A percentile compares a stretch with the other conserved stretches of the same genome.
These are phyloP conservation scores for Eugnorisma glareosa DNA, from an alignment of 2,888 invertebrate species.

Conservation along the genomic window DNA sequence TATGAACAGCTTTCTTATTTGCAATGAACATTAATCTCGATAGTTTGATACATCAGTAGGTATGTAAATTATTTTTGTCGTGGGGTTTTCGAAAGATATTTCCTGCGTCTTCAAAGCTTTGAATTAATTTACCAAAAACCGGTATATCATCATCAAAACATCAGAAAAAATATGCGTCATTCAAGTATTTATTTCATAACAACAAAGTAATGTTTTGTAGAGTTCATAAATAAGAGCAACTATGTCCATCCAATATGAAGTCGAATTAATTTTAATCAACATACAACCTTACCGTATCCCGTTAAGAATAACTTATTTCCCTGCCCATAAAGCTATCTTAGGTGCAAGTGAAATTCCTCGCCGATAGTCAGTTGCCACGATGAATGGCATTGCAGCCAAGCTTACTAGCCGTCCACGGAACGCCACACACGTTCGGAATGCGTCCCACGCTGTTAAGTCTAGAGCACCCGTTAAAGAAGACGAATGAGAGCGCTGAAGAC, in stretches of 20 bases:
- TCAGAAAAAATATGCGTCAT: background rate
- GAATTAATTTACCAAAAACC: background rate
- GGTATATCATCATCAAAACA: background rate
- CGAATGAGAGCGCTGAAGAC: conserved; percentile 31
- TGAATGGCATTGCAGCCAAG: conserved; percentile 38
- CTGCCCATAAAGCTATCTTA: background rate
- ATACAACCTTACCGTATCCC: background rate
- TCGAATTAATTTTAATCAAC: background rate
- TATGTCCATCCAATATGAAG: background rate
- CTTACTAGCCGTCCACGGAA: conserved; percentile 18
- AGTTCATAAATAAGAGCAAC: background rate
- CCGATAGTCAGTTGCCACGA: background rate
- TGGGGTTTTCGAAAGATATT: background rate
- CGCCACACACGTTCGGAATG: conserved; percentile 59
- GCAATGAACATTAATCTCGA: background rate
- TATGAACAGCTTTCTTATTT: background rate
- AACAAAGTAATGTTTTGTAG: background rate
- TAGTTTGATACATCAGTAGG: background rate
- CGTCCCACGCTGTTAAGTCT: conserved; percentile 55
- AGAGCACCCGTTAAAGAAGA: conserved; percentile 55
- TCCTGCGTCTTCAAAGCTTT: background rate
- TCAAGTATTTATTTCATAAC: background rate
- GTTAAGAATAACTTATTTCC: no score
- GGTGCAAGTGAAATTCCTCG: background rate
- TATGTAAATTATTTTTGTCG: background rate